phyloP scores from a whole-genome alignment of 2,797 vertebrate genomes.

The Ispidina lecontei region DNA sequence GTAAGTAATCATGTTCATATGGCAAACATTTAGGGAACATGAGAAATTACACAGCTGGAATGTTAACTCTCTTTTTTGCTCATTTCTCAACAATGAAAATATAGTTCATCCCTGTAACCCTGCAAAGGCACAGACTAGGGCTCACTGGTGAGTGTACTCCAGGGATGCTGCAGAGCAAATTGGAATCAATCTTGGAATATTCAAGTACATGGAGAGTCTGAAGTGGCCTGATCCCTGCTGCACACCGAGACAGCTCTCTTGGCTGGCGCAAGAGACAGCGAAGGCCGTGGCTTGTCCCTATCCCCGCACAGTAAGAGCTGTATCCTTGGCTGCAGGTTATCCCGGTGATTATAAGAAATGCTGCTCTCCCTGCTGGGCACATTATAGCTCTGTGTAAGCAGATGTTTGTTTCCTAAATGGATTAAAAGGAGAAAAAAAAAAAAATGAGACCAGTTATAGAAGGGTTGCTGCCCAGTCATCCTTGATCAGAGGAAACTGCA shows the following conservation, averaged over 20 bases:
- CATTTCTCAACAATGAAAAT: neutral
- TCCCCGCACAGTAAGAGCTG: neutral
- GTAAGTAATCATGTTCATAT: neutral
- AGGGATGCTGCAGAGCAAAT: neutral
- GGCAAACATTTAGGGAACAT: rapidly evolving
- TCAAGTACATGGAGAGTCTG: neutral
- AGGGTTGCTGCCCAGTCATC: neutral
- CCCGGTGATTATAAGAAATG: neutral
- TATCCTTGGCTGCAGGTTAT: neutral
- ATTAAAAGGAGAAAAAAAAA: neutral
- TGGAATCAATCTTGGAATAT: neutral
- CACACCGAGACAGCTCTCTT: neutral
- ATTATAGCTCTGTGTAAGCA: neutral
- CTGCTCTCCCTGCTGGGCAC: neutral
- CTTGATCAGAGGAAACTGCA: neutral
- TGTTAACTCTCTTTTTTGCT: neutral
- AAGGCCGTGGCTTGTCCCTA: neutral
- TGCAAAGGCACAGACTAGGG: neutral
- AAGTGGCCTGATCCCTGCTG: neutral
- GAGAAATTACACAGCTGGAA: neutral
- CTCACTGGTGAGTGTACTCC: neutral
- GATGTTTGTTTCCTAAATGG: neutral
- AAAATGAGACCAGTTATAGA: neutral
- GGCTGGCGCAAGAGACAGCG: neutral
- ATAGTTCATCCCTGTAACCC: neutral